A percentile compares a stretch with the other conserved stretches of the same genome.
Conservation (phyloP, 2,888 invertebrate species). For the Pseudanteris insignis region DNA sequence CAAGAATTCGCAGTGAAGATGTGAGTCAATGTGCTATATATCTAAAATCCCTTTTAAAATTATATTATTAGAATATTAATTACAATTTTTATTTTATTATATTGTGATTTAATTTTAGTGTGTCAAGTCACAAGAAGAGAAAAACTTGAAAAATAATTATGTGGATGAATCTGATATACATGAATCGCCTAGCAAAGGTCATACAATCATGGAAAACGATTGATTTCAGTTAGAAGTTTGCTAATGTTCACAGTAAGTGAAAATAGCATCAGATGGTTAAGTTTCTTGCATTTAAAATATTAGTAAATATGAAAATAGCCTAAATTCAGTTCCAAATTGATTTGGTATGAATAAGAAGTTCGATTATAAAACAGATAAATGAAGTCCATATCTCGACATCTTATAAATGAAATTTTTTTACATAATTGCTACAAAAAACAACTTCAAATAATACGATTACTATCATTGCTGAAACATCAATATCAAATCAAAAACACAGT, state of each 20-base stretch:
- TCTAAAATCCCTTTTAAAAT: too few relatives aligned
- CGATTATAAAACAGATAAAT: slow-evolving; percentile 50
- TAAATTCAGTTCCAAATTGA: slow-evolving; percentile 34
- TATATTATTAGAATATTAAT: too few relatives aligned
- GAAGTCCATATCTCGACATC: too few relatives aligned
- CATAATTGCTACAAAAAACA: too few relatives aligned
- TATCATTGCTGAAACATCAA: too few relatives aligned
- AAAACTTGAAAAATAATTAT: slow-evolving; percentile 61
- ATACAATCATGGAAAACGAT: slow-evolving; percentile 60
- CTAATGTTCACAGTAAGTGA: slow-evolving; percentile 46
- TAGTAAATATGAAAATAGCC: slow-evolving; percentile 35
- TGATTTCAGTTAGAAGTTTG: too few relatives aligned
- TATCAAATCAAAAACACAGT: too few relatives aligned
- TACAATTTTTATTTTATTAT: too few relatives aligned
- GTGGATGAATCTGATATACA: slow-evolving; percentile 63
- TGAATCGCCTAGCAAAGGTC: slow-evolving; percentile 55
- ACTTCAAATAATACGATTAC: too few relatives aligned
- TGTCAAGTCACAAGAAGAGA: slow-evolving; percentile 62
- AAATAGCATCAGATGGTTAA: slow-evolving; percentile 47
- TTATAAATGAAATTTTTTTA: too few relatives aligned
- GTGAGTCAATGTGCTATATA: slow-evolving; percentile 69
- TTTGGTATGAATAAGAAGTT: slow-evolving; percentile 51
- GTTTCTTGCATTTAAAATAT: slow-evolving; percentile 49
- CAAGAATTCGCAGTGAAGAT: slow-evolving; percentile 76
- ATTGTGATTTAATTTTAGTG: slow-evolving; percentile 58